Evolutionary conservation across 2,113 vertebrate species (phyloP).

Genomic region (Lepisosteus osseus): DNA sequence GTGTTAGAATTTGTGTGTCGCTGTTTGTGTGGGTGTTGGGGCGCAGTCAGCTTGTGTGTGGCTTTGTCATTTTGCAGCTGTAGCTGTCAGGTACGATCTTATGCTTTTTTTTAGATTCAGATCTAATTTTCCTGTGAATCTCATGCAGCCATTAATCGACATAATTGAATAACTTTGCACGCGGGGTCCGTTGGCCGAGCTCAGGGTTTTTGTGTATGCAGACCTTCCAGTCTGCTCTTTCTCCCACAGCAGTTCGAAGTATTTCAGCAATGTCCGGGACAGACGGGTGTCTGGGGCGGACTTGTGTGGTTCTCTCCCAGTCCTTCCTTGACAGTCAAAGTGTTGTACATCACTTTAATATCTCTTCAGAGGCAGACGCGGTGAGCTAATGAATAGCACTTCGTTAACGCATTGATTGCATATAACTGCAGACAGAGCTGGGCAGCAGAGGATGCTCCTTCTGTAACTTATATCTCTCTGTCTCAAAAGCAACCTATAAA

Average conservation of each 20-base stretch:
- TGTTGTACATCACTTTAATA: slow-evolving; percentile 24
- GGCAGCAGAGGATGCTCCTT: too few species aligned
- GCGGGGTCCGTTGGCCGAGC: too few species aligned
- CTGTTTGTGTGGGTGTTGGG: neutral
- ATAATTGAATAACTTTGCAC: too few species aligned
- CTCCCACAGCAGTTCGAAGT: neutral
- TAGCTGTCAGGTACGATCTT: neutral
- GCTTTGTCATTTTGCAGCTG: neutral
- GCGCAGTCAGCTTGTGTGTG: neutral
- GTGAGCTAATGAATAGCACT: slow-evolving; percentile 15
- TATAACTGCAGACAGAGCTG: slow-evolving; percentile 8
- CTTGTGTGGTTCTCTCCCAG: too few species aligned
- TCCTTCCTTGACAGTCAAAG: slow-evolving; percentile 18
- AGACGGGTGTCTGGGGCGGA: too few species aligned
- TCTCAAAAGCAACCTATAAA: too few species aligned
- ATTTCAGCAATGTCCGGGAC: too few species aligned
- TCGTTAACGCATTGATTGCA: slow-evolving; percentile 18
- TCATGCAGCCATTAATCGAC: too few species aligned
- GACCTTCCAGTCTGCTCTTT: neutral
- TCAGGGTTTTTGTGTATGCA: too few species aligned
- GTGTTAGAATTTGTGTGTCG: neutral
- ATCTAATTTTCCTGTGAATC: neutral
- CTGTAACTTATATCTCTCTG: too few species aligned
- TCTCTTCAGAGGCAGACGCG: slow-evolving; percentile 13
- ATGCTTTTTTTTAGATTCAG: neutral